These are phyloP conservation scores for Venustoraphidia nigricollis DNA, from an alignment of 2,888 invertebrate genomes.

Conservation along the genomic window DNA sequence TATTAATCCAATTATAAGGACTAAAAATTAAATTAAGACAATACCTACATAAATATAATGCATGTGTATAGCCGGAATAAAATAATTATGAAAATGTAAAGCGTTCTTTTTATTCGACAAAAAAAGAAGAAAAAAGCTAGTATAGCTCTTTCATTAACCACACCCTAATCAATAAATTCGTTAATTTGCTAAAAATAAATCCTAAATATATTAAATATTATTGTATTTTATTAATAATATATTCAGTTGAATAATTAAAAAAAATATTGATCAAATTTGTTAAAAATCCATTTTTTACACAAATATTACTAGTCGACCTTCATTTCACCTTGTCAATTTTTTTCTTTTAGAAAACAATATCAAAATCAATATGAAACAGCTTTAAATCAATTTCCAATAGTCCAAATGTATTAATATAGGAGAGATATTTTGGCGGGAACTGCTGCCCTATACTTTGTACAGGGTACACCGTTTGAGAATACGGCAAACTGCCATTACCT, in stretches of 20 bases:
- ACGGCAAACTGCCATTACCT: background rate
- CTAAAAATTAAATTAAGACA: too few species aligned
- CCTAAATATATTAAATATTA: background rate
- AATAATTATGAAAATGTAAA: too few species aligned
- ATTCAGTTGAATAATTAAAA: background rate
- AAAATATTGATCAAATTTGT: background rate
- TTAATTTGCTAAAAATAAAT: too few species aligned
- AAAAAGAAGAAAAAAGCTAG: too few species aligned
- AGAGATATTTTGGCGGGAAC: conserved; percentile 4
- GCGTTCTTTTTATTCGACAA: too few species aligned
- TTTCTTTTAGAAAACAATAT: background rate
- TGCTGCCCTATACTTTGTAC: background rate
- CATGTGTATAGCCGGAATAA: too few species aligned
- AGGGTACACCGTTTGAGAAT: conserved; percentile 1
- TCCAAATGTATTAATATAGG: too few species aligned
- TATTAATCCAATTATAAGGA: too few species aligned
- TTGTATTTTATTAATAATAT: background rate
- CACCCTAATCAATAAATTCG: too few species aligned
- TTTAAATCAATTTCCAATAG: too few species aligned
- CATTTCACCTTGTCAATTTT: conserved; percentile 4
- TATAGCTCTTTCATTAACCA: too few species aligned
- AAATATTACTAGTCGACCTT: conserved; percentile 1
- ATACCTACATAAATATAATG: too few species aligned
- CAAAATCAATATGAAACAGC: background rate
- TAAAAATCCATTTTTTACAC: background rate